Evolutionary conservation across 1,140 invertebrate genomes (phyloP).

Genomic region (Battus philenor): DNA sequence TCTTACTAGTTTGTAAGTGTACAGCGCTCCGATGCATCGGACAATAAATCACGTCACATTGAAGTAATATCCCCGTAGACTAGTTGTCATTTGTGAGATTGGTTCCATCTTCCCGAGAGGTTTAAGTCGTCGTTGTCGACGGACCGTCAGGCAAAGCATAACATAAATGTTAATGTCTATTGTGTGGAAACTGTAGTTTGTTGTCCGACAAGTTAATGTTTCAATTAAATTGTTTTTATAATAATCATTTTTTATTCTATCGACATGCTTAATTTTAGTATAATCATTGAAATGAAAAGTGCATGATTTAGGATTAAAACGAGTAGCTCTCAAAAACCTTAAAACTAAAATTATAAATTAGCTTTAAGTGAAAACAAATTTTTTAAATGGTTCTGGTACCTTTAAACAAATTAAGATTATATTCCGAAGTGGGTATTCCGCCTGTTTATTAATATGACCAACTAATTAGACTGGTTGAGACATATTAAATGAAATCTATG

Average conservation of each 20-base stretch:
- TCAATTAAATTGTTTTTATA: slow-evolving; percentile 71
- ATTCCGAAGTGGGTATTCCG: slow-evolving; percentile 43
- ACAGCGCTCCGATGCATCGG: slow-evolving; percentile 68
- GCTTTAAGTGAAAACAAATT: slow-evolving; percentile 48
- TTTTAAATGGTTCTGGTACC: slow-evolving; percentile 35
- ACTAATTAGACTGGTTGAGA: slow-evolving; percentile 51
- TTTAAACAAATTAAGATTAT: slow-evolving; percentile 30
- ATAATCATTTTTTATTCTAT: slow-evolving; percentile 71
- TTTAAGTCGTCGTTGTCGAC: slow-evolving; percentile 21
- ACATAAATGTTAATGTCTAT: slow-evolving; percentile 37
- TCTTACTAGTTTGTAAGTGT: slow-evolving; percentile 72
- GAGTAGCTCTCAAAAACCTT: slow-evolving; percentile 54
- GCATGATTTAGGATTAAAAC: slow-evolving; percentile 57
- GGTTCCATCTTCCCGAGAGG: slow-evolving; percentile 26
- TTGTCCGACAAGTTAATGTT: slow-evolving; percentile 71
- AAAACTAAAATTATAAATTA: slow-evolving; percentile 47
- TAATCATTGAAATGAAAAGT: slow-evolving; percentile 65
- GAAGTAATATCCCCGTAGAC: slow-evolving; percentile 34
- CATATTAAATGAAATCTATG: slow-evolving; percentile 33
- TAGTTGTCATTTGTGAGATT: slow-evolving; percentile 57
- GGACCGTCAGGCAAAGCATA: slow-evolving; percentile 9
- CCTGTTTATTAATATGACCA: slow-evolving; percentile 47
- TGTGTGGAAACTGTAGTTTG: slow-evolving; percentile 66
- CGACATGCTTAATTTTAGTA: slow-evolving; percentile 70
- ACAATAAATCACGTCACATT: slow-evolving; percentile 56